These are phyloP conservation scores for Stenotaenia linearis DNA, from an alignment of 2,888 invertebrate species.

Conservation along the genomic window DNA sequence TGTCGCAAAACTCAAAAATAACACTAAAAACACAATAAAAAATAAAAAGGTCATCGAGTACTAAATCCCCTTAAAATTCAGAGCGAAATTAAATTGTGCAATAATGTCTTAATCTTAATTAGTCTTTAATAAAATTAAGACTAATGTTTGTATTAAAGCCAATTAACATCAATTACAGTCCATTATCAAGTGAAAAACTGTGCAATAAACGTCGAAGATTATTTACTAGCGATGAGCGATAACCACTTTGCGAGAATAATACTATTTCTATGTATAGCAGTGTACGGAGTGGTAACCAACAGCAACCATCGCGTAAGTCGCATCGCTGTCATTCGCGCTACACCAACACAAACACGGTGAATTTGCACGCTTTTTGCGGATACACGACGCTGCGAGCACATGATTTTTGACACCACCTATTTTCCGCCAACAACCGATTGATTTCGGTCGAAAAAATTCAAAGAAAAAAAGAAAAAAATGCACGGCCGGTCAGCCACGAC, in stretches of 20 bases:
- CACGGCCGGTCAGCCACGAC: neutral
- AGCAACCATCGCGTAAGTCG: slow-evolving; percentile 12
- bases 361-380: neutral
- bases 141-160: neutral
- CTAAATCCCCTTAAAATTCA: too few relatives aligned
- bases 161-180: neutral
- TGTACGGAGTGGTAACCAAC: neutral
- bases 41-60: neutral
- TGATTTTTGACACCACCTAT: neutral
- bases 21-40: neutral
- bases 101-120: too few relatives aligned
- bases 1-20: too few relatives aligned
- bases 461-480: neutral
- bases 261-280: neutral
- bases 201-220: neutral
- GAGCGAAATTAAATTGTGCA: too few relatives aligned
- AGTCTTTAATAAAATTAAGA: neutral
- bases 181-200: neutral
- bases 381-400: neutral
- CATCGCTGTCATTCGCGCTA: neutral
- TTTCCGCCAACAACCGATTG: neutral
- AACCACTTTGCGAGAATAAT: neutral
- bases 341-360: neutral
- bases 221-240: slow-evolving; percentile 9
- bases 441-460: neutral